Evolutionary conservation across 2,113 vertebrate genomes (phyloP), one percentile per base, ranked within the genome.

Genomic region (Aviceda subcristata): DNA sequence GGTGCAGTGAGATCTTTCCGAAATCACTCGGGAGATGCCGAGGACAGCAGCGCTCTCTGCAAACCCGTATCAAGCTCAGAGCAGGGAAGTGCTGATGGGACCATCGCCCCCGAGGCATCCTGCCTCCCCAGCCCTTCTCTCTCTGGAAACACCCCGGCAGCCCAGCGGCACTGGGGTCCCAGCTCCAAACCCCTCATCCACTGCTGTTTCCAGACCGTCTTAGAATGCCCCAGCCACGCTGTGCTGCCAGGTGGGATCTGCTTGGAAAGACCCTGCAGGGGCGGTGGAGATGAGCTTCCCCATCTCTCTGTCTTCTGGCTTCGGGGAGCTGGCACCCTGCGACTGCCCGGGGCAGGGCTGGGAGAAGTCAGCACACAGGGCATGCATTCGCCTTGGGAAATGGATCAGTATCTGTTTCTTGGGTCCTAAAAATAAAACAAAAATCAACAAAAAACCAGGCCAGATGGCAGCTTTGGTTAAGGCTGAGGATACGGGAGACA

Each of bases 391-490:
- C 34, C 82, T 79, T 53, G 72, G 57, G 74, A 81, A 95, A 74
- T 6, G 8, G 38, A 41, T 72, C 57, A 21, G 8, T 50, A 48
- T 59, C 72, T 60, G 55, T 51, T 80, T 71, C 77, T 67, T 69
- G 57, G 77, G 48, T 91, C 85, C 90, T 88, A 71, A 75, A 93
- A 90, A 79, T 32, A 56, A 90, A 97, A 95, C 19, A 84, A 85
- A 83, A 62, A 57, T 29, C 24, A 94, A 88, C 23, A 80, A 13
- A 77, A 87, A 46, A 50, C 0, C 48, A 90, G 87, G 69, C 92
- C 84, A 82, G 77, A 85, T 41, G 88, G 84, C 83, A 95, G 83
- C 92, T 96, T 95, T 97, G 97, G 96, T 96, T 95, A 89, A 75
- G 86, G 86, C 83, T 95, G 95, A 92, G 69, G 89, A 72, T 53